phyloP scores from a whole-genome alignment of 53 echinoderm and acorn worm genomes.

The Antedon mediterranea region DNA sequence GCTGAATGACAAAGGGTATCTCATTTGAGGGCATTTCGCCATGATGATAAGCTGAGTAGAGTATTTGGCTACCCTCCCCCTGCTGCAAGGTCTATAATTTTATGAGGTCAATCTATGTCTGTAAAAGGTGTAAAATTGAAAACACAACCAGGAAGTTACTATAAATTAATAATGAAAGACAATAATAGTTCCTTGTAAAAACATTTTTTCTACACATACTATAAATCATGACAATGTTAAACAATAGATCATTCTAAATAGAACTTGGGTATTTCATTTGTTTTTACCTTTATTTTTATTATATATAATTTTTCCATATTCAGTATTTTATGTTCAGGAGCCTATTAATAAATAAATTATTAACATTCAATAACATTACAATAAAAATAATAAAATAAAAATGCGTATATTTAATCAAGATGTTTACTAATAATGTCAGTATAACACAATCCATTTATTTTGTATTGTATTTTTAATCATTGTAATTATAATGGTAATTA shows the following conservation, averaged over 20 bases:
- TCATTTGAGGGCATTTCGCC: conserved; percentile 1
- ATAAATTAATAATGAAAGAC: not conserved
- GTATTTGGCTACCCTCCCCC: not conserved
- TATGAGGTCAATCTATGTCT: not conserved
- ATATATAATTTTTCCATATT: too few species aligned
- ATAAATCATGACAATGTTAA: not conserved
- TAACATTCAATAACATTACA: too few species aligned
- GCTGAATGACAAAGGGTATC: not conserved
- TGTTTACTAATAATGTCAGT: too few species aligned
- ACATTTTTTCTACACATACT: not conserved
- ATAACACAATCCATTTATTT: too few species aligned
- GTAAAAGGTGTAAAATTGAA: not conserved
- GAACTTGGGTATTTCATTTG: too few species aligned
- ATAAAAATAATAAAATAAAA: too few species aligned
- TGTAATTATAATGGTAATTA: too few species aligned
- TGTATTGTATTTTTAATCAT: too few species aligned
- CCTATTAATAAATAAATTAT: too few species aligned
- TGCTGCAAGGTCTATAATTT: not conserved
- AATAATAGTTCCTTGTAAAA: not conserved
- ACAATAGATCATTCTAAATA: not conserved
- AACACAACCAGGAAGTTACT: not conserved
- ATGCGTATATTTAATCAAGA: too few species aligned
- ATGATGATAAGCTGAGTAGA: conserved; percentile 1
- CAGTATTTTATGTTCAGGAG: too few species aligned
- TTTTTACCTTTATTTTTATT: too few species aligned